Evolutionary conservation across 1,140 invertebrate species (phyloP).

Genomic region (Hylaeus volcanicus): DNA sequence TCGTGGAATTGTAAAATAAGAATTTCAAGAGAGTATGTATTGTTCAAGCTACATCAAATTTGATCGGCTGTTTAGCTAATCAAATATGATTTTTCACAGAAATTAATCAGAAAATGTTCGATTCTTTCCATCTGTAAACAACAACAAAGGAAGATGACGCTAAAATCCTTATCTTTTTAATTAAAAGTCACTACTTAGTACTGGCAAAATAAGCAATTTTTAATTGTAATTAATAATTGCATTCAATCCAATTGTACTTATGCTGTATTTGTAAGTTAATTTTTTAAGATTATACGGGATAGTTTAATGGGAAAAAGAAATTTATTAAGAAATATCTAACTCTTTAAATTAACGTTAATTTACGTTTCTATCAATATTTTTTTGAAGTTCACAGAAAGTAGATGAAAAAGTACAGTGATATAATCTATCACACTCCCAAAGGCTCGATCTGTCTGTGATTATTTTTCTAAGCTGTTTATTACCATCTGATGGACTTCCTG

Average conservation of each 20-base stretch:
- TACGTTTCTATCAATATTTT: not conserved
- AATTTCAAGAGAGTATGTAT: slow-evolving; percentile 26
- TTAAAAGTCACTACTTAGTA: not conserved
- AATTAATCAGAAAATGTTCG: slow-evolving; percentile 30
- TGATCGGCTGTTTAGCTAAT: slow-evolving; percentile 4
- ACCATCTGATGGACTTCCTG: not conserved
- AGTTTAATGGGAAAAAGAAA: not conserved
- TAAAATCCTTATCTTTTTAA: slow-evolving; percentile 7
- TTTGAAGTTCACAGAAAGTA: not conserved
- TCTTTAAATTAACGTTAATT: not conserved
- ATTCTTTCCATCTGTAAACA: slow-evolving; percentile 23
- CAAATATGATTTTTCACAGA: not conserved
- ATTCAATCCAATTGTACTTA: slow-evolving; percentile 25
- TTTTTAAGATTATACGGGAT: not conserved
- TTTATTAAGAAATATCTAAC: not conserved
- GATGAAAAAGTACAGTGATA: not conserved
- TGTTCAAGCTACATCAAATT: slow-evolving; percentile 19
- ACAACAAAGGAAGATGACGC: not conserved
- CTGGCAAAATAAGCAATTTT: not conserved
- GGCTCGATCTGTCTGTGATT: slow-evolving; percentile 3
- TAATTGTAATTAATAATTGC: slow-evolving; percentile 18
- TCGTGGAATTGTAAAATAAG: slow-evolving; percentile 27
- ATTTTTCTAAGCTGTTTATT: slow-evolving; percentile 19
- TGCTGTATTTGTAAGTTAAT: not conserved
- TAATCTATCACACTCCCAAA: not conserved